Base-by-base conservation (phyloP, 2,888 invertebrate species). In the Teleiodes luculella region DNA sequence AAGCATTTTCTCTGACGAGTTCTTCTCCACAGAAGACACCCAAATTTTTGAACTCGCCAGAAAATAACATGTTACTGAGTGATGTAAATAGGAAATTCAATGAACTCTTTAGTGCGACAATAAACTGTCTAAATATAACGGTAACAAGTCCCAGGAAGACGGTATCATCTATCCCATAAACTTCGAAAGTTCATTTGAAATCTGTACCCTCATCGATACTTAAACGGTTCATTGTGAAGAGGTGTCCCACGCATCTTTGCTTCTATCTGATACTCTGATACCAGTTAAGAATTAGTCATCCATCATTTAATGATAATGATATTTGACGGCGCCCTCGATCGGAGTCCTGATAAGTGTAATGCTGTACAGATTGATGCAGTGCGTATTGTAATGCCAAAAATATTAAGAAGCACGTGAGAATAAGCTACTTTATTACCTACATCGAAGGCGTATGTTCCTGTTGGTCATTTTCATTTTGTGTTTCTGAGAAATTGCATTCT, bases 291-390 rank as follows among this genome's bases (percentile, higher is more conserved):
- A 85, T 85, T 84, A 83, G 77, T 83, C 75, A 88, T 87, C 87
- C 80, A 87, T 87, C 88, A 87, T 81, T 67, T 74, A 74, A 78
- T 74, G 83, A 84, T 86, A 87, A 85, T 86, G 76, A 82, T 78
- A 83, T 83, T 83, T 83, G 86, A 86, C 84, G 77, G 73, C 70
- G 74, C 75, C 82, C 82, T 78, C 68, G 83, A 83, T 83, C 71
- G 67, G 74, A 68, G 70, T 64, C 63, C 66, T 66, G 84, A 85
- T 85, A 84, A 78, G 69, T 67, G 66, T 70, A 53, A 57, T 60
- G 57, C 53, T 52, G 41, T 57, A 49, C 55, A 41, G 60, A 64
- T 63, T 65, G 55, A 56, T 54, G 37, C 50, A 13, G 49, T 28
- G 14, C 45, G 55, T 53, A 53, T 59, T 59, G 55, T 58, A 41